Conservation (phyloP, 2,888 invertebrate genomes). For the Limenitis camilla region DNA sequence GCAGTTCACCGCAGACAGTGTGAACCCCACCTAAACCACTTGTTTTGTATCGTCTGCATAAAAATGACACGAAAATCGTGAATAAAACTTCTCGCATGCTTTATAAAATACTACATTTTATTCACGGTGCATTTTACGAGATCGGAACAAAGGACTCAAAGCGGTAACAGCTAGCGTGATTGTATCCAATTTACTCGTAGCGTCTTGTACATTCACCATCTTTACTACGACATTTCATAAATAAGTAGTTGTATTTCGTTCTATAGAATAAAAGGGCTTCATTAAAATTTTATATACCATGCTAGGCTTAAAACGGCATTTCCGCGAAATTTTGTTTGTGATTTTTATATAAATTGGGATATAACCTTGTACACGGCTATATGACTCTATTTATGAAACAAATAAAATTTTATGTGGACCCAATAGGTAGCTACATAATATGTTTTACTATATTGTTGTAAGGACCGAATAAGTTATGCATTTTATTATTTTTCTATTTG, state of each 20-base stretch:
- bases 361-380: not conserved
- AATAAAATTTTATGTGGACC: conserved; percentile 1
- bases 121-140: conserved; percentile 35
- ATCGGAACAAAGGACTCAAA: conserved; percentile 48
- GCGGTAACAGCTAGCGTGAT: conserved; percentile 60
- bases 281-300: conserved; percentile 24
- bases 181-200: conserved; percentile 56
- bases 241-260: conserved; percentile 29
- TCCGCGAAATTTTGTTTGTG: conserved; percentile 1
- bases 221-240: conserved; percentile 57
- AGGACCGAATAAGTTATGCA: no score
- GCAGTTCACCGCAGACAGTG: conserved; percentile 44
- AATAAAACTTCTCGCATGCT: conserved; percentile 21
- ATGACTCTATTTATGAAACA: not conserved
- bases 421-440: not conserved
- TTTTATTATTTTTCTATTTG: no score
- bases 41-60: conserved; percentile 37
- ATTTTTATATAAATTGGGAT: conserved; percentile 6
- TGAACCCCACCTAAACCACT: conserved; percentile 44
- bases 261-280: conserved; percentile 20
- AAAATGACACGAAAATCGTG: conserved; percentile 15
- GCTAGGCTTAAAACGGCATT: conserved; percentile 7
- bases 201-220: conserved; percentile 56
- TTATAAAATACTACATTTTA: conserved; percentile 36
- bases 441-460: no score